Base-by-base conservation (phyloP, 2,113 vertebrate genomes). In the Otocyon megalotis region DNA sequence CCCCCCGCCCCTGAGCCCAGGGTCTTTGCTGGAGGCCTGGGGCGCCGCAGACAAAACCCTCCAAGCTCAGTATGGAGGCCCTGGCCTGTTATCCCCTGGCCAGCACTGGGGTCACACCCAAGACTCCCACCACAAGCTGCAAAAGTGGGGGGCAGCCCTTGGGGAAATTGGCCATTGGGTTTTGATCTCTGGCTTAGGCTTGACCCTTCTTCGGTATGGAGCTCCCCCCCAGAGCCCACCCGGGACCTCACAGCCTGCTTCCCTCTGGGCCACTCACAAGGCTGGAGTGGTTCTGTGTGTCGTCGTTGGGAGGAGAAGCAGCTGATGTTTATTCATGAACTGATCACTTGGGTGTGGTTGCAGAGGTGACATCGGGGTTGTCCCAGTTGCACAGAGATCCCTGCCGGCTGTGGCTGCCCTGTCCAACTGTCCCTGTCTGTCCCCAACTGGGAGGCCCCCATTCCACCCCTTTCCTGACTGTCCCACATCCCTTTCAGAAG, bases 261-360 rank as follows among this genome's bases (percentile, higher is more conserved):
- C 14, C 17, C 15, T 2, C 32, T 1, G 16, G 6, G 13, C 58
- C n/a, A 97, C 97, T 98, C 93, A 96, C 93, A 98, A 98, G 69
- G 97, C 89, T 37, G 95, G 95, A 30, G 86, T 71, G 26, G n/a
- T 37, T 83, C 97, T 97, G 92, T 3, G 37, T n/a, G n/a, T n/a
- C 5, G 0, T 85, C 71, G 43, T 43, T 90, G 5, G 60, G 67
- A 3, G 16, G 3, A 90, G 63, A 32, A 77, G 67, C 3, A 48
- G 54, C 24, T 0, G 54, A 8, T 2, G 48, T 65, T 56, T 37
- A 89, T 60, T 96, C 54, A 13, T 1, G 86, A 24, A 17, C 32
- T 6, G 35, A 14, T 71, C 72, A 35, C 60, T 9, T 2, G 8
- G 76, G 37, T 63, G 6, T 48, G 30, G 35, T 11, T 20, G 37